phyloP scores from a whole-genome alignment of 23 tunicate species.

The Clavelina lepadiformis region DNA sequence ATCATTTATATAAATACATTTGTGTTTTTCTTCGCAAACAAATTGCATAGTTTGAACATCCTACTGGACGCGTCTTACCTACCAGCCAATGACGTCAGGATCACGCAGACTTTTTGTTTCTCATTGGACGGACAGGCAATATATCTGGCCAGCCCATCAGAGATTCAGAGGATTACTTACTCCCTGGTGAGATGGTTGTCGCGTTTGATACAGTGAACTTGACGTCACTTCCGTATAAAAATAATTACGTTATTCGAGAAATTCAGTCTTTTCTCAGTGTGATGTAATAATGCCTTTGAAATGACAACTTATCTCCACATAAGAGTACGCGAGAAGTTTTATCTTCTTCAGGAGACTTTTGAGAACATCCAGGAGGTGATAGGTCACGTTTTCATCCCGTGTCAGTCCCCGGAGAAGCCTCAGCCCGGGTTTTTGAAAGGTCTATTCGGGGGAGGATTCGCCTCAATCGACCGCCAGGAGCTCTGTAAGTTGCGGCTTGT shows the following conservation, averaged over 20 bases:
- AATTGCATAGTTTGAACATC: constrained; percentile 38
- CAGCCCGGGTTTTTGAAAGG: constrained; percentile 71
- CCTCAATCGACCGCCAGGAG: constrained; percentile 52
- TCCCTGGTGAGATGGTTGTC: constrained; percentile 25
- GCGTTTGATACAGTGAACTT: background rate
- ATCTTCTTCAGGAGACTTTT: constrained; percentile 34
- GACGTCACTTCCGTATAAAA: no score
- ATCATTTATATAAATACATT: no score
- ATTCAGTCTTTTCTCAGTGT: no score
- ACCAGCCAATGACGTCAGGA: constrained; percentile 32
- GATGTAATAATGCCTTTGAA: no score
- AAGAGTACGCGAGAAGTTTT: no score
- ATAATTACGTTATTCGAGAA: no score
- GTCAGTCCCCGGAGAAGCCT: constrained; percentile 58
- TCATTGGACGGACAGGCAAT: constrained; percentile 39
- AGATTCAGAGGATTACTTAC: constrained; percentile 57
- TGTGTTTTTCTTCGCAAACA: no score
- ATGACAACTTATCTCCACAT: no score
- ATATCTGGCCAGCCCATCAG: constrained; percentile 47
- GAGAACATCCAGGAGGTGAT: constrained; percentile 68
- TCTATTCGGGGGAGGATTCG: constrained; percentile 62
- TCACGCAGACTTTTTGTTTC: constrained; percentile 65
- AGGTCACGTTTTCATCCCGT: constrained; percentile 67
- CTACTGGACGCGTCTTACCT: constrained; percentile 37
- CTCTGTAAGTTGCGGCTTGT: constrained; percentile 29